phyloP scores from a whole-genome alignment of 2,113 vertebrate species.

The Psephotus haematonotus region DNA sequence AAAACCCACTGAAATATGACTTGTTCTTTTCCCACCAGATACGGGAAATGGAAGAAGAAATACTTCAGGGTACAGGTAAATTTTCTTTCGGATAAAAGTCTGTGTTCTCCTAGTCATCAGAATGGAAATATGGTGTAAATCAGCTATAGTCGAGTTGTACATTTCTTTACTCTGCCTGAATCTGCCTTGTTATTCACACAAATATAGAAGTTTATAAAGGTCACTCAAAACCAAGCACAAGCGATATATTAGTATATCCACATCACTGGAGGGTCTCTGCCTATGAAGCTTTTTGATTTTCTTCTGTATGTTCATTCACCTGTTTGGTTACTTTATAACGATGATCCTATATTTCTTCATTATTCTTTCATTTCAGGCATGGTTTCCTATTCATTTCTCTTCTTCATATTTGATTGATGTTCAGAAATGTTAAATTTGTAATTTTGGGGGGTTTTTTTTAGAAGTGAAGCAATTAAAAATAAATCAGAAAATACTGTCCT shows the following conservation, averaged over 20 bases:
- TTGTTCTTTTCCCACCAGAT: not conserved
- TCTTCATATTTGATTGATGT: not conserved
- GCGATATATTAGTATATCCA: not conserved
- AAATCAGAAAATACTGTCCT: not conserved
- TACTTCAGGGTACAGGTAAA: not conserved
- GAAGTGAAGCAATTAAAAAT: not conserved
- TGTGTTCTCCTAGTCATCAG: not conserved
- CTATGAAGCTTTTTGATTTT: not conserved
- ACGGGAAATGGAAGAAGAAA: not conserved
- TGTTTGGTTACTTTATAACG: not conserved
- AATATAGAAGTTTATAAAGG: not conserved
- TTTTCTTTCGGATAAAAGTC: not conserved
- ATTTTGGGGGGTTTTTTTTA: not conserved
- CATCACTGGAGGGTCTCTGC: not conserved
- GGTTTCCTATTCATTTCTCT: not conserved
- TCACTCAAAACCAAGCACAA: not conserved
- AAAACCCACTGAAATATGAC: rapidly evolving
- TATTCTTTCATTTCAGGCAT: not conserved
- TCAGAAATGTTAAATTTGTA: not conserved
- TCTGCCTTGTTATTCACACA: not conserved
- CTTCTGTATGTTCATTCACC: not conserved
- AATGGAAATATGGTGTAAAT: not conserved
- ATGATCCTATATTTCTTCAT: not conserved
- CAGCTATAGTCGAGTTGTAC: not conserved
- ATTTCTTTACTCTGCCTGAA: not conserved